phyloP scores from a whole-genome alignment of 1,140 invertebrate species.

The Drosophila suzukii region DNA sequence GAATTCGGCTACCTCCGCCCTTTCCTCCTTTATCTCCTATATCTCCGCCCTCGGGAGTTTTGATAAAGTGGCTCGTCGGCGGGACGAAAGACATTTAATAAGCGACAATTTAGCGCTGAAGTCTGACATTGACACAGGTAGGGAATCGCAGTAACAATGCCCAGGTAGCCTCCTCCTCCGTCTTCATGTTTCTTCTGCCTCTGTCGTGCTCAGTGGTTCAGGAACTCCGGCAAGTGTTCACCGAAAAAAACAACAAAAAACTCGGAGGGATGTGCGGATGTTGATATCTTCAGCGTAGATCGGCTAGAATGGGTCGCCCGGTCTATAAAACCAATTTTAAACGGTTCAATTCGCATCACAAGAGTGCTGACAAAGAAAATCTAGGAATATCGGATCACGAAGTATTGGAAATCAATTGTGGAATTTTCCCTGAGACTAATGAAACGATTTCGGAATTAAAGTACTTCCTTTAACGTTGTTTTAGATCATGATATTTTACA shows the following conservation, averaged over 20 bases:
- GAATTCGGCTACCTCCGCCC: constrained; percentile 49
- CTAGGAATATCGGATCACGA: constrained; percentile 2
- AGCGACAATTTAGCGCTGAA: constrained; percentile 79
- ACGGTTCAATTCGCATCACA: constrained; percentile 7
- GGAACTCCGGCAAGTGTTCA: constrained; percentile 35
- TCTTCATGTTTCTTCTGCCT: background rate
- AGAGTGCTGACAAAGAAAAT: constrained; percentile 7
- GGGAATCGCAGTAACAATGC: constrained; percentile 15
- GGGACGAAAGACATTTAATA: constrained; percentile 64
- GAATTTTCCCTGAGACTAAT: background rate
- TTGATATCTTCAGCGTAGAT: constrained; percentile 30
- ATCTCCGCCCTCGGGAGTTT: constrained; percentile 14
- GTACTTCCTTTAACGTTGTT: background rate
- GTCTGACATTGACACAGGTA: constrained; percentile 79
- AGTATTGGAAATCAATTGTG: constrained; percentile 14
- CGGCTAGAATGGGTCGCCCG: constrained; percentile 2
- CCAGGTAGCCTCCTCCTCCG: constrained; percentile 36
- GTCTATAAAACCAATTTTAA: constrained; percentile 35
- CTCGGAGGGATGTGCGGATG: constrained; percentile 38
- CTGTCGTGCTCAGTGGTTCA: constrained; percentile 4
- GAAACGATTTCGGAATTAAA: constrained; percentile 9
- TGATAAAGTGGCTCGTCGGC: constrained; percentile 57
- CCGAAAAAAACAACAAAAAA: background rate
- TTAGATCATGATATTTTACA: no score
- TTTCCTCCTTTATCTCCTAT: constrained; percentile 10